Evolutionary conservation across 2,888 invertebrate species (phyloP).

Genomic region (Himalopsyche japonica): DNA sequence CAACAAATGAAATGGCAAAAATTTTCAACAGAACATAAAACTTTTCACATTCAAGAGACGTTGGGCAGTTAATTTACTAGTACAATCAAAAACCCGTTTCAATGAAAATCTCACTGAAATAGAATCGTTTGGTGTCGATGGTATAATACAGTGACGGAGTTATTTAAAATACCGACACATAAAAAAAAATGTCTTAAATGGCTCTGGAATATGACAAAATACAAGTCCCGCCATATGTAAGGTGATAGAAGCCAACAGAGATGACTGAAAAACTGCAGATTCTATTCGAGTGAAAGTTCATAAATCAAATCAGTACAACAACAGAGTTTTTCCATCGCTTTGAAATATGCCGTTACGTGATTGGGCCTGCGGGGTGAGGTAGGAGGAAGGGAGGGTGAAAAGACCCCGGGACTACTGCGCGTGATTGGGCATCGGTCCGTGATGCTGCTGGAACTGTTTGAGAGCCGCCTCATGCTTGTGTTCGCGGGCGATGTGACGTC

Average conservation of each 20-base stretch:
- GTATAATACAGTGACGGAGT: neutral
- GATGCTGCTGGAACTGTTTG: constrained; percentile 66
- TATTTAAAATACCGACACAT: neutral
- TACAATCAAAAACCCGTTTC: neutral
- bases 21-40: neutral
- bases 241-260: neutral
- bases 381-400: constrained; percentile 6
- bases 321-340: neutral
- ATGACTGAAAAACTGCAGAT: neutral
- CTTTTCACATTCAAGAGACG: neutral
- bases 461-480: constrained; percentile 76
- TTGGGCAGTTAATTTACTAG: neutral
- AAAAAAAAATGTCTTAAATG: neutral
- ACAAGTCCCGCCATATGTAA: neutral
- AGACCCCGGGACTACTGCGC: constrained; percentile 56
- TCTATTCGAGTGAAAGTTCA: neutral
- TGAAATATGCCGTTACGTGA: constrained; percentile 3
- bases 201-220: neutral
- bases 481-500: constrained; percentile 88
- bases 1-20: neutral
- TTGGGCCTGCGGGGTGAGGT: neutral
- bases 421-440: constrained; percentile 64
- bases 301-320: neutral
- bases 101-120: neutral
- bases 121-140: neutral